Evolutionary conservation across 2,888 invertebrate species (phyloP).

Genomic region (Cosmorhoe ocellata): DNA sequence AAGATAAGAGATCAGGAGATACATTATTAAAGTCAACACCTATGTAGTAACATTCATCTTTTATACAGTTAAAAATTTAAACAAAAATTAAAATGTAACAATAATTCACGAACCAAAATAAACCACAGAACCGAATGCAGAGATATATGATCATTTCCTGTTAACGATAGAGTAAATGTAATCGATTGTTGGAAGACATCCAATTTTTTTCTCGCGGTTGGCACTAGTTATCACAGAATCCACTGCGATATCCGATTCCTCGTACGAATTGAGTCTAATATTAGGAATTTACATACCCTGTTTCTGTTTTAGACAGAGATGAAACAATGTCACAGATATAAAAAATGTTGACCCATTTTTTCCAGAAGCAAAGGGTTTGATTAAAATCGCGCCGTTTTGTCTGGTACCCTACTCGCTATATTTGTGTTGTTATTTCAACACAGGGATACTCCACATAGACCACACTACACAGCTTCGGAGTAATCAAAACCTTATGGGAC

Average conservation of each 20-base stretch:
- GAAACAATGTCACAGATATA: conserved; percentile 33
- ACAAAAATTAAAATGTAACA: conserved; percentile 37
- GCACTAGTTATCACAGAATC: conserved; percentile 58
- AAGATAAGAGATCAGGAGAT: conserved; percentile 43
- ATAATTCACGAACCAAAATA: conserved; percentile 43
- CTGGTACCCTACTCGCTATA: conserved; percentile 10
- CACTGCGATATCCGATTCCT: conserved; percentile 70
- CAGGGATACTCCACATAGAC: background rate
- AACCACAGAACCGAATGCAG: conserved; percentile 45
- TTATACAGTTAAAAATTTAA: conserved; percentile 25
- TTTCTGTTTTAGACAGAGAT: conserved; percentile 35
- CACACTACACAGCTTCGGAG: too few relatives aligned
- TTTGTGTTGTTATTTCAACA: conserved; percentile 19
- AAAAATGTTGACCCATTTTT: conserved; percentile 22
- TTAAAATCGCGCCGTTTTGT: conserved; percentile 27
- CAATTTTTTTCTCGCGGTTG: conserved; percentile 67
- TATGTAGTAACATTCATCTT: conserved; percentile 34
- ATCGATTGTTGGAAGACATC: conserved; percentile 74
- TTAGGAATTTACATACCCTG: conserved; percentile 57
- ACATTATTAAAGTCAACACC: conserved; percentile 31
- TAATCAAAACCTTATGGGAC: too few relatives aligned
- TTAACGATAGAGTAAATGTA: conserved; percentile 69
- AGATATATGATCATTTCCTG: conserved; percentile 65
- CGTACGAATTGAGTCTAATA: conserved; percentile 70
- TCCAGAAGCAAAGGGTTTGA: conserved; percentile 29